Evolutionary conservation across 1,140 invertebrate species (phyloP), one percentile per base, ranked within the genome.

Genomic region (Trissolcus basalis): DNA sequence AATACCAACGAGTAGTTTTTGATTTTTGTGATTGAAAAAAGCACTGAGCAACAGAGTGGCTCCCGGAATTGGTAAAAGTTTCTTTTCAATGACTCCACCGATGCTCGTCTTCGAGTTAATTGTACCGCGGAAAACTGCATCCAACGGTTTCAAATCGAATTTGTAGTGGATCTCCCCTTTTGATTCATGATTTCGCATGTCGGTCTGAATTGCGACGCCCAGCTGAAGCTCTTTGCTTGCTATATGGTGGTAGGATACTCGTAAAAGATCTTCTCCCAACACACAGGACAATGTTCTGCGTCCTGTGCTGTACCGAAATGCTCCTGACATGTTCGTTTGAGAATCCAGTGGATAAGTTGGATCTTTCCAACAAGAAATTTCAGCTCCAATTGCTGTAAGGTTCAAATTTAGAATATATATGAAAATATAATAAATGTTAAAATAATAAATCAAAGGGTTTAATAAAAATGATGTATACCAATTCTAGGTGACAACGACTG

Each of bases 81-180:
- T 91, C 86, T 95, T 94, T 81, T 96, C 94, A 60, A 96, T 86
- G 1, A 93, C 91, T 3, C 90, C 93, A 13, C 91, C 91, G 13
- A 95, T 88, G 56, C 90, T 93, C 88, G 91, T 93, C 78, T 94
- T 93, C 5, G 92, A 92, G 81, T 96, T 94, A 12, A 94, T 80
- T 73, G 92, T 88, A 70, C 92, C 93, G 86, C 90, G 91, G 80
- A 95, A 94, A 1, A 90, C 86, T 7, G 93, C 83, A 81, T 94
- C 91, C n/a, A 93, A 91, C 81, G 92, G 91, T 0, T 93, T 93
- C 33, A 96, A 80, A 78, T 96, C 92, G 39, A 94, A 82, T 83
- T 94, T 93, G 80, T 96, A 96, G 35, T 91, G 92, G 27, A 96
- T 84, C 0, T 91, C 91, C 7, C 92, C 92, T n/a, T 91, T 87